Evolutionary conservation across 2,797 vertebrate species (phyloP), one percentile per base, ranked within the genome.

Genomic region (Brachyalestes nurse): DNA sequence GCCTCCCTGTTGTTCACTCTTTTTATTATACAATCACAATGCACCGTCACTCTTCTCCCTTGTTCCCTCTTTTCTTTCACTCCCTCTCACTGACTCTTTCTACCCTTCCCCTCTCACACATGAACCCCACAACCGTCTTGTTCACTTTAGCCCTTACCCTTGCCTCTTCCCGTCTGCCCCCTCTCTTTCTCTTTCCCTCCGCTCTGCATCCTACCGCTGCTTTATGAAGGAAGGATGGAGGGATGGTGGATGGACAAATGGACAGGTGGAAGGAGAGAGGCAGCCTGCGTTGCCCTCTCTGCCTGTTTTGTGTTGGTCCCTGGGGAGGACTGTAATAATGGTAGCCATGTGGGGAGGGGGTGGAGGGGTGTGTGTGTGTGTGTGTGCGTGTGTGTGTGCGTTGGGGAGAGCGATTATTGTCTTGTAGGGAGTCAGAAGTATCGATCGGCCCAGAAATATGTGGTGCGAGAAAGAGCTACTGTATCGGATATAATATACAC

Each of bases 371-470:
- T 91, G 93, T 94, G 94, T 93, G 94, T 95, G 95, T 92, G 93
- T 93, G 93, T 91, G 91, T 89, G 93, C 92, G n/a, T 21, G 23
- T 60, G 57, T 60, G 57, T 61, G 58, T 61, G 58, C 38, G 55
- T 38, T 21, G 45, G 67, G 83, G 83, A 88, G 86, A 88, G 95
- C 94, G 95, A 97, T 97, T 97, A 97, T 97, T 97, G 96, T 97
- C 95, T 97, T 96, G 96, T 97, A 95, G 96, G 96, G 96, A 97
- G 96, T 97, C 96, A 96, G 96, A 96, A 93, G 93, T 95, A 97
- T 97, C 95, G 96, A 97, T 97, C 95, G 92, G 91, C 94, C 85
- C 94, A 97, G 96, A 97, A 97, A 97, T 97, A 97, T 97, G 96
- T 97, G 96, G 94, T 93, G 92, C 94, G 94, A 95, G 94, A 96